Percentiles rank a stretch among this genome's conserved stretches.
Evolutionary conservation across 2,888 invertebrate genomes (phyloP).

Genomic region (Dione juno): DNA sequence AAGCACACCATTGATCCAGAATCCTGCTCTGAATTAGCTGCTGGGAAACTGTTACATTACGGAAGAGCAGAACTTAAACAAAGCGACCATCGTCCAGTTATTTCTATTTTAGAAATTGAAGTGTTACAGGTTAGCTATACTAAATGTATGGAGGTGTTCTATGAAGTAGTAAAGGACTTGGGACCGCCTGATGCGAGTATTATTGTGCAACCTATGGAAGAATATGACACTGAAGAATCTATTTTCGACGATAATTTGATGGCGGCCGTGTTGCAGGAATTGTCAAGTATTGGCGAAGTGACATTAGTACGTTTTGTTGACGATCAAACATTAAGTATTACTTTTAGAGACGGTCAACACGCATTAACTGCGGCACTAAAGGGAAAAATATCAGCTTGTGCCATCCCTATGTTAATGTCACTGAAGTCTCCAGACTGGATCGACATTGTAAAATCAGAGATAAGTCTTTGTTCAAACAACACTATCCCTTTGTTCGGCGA

Average conservation of each 20-base stretch:
- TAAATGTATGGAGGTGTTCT: slow-evolving; percentile 90
- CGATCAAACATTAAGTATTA: slow-evolving; percentile 92
- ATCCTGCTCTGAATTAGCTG: slow-evolving; percentile 85
- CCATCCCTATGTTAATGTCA: slow-evolving; percentile 86
- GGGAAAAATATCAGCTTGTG: slow-evolving; percentile 84
- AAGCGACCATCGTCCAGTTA: slow-evolving; percentile 98
- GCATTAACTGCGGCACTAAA: slow-evolving; percentile 89
- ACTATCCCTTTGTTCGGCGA: slow-evolving; percentile 89
- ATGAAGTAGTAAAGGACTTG: slow-evolving; percentile 91
- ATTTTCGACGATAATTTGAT: slow-evolving; percentile 92
- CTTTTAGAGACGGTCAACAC: slow-evolving; percentile 94
- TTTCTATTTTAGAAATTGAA: slow-evolving; percentile 95
- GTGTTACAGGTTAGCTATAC: slow-evolving; percentile 90
- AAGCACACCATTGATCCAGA: slow-evolving; percentile 89
- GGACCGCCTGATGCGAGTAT: slow-evolving; percentile 98
- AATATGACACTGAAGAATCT: slow-evolving; percentile 76
- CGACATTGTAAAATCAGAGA: slow-evolving; percentile 90
- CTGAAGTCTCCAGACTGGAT: slow-evolving; percentile 95
- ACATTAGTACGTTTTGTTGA: slow-evolving; percentile 95
- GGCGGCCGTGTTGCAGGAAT: slow-evolving; percentile 89
- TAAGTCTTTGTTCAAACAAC: slow-evolving; percentile 92
- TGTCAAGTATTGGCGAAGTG: slow-evolving; percentile 94
- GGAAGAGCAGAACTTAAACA: slow-evolving; percentile 97
- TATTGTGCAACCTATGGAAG: slow-evolving; percentile 84
- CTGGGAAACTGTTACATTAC: slow-evolving; percentile 93